Evolutionary conservation across 2,797 vertebrate species (phyloP).

Genomic region (Falco concolor): DNA sequence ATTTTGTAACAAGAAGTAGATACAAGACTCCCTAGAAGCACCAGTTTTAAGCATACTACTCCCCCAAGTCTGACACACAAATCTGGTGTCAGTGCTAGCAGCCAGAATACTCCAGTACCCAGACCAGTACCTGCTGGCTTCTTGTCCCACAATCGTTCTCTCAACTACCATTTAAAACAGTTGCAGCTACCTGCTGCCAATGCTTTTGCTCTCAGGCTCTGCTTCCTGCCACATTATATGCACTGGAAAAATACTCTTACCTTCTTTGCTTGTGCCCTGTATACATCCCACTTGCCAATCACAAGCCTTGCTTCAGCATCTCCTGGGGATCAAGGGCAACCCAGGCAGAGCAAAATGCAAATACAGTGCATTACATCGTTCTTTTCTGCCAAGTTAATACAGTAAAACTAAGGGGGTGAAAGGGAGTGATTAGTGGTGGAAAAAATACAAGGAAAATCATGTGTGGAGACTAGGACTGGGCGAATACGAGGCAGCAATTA

Average conservation of each 20-base stretch:
- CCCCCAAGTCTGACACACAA: neutral
- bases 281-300: neutral
- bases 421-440: neutral
- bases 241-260: neutral
- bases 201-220: neutral
- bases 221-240: neutral
- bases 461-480: neutral
- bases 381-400: neutral
- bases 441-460: neutral
- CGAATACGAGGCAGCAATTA: neutral
- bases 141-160: neutral
- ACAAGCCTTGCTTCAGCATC: neutral
- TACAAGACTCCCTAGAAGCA: neutral
- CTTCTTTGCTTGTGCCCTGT: neutral
- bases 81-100: neutral
- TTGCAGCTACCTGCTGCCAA: neutral
- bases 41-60: neutral
- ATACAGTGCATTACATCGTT: fast-evolving
- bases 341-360: neutral
- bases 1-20: neutral
- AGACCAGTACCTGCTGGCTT: neutral
- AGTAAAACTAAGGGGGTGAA: neutral
- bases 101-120: neutral
- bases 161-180: neutral
- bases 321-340: neutral